Conservation (phyloP, 2,888 invertebrate species). For the Leucozona laternaria region DNA sequence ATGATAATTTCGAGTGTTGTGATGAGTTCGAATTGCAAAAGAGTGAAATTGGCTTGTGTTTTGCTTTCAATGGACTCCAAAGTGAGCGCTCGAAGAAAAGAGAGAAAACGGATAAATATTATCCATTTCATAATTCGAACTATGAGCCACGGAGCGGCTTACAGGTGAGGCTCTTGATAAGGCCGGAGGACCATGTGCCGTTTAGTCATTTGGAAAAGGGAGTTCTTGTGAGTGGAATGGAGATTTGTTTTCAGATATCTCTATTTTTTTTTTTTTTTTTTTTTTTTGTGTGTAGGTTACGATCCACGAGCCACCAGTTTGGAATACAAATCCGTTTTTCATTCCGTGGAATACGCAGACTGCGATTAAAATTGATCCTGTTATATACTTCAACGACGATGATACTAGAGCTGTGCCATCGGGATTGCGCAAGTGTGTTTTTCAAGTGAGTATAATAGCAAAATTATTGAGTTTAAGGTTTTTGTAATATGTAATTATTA, state of each 20-base stretch:
- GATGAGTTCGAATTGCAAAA: conserved; percentile 83
- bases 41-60: conserved; percentile 84
- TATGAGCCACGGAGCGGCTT: conserved; percentile 79
- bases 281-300: conserved; percentile 74
- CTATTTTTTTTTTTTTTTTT: neutral
- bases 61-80: conserved; percentile 84
- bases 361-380: conserved; percentile 79
- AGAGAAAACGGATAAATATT: conserved; percentile 77
- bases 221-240: conserved; percentile 36
- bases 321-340: conserved; percentile 78
- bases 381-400: conserved; percentile 80
- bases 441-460: conserved; percentile 79
- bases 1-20: conserved; percentile 83
- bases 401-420: conserved; percentile 79
- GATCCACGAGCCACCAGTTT: conserved; percentile 80
- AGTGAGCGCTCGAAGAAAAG: conserved; percentile 78
- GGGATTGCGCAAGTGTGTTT: conserved; percentile 79
- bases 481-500: too few relatives aligned
- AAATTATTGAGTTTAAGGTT: too few relatives aligned
- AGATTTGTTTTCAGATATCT: too few relatives aligned
- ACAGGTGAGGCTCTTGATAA: conserved; percentile 77
- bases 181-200: conserved; percentile 79
- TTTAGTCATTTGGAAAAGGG: conserved; percentile 78
- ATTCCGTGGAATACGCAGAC: conserved; percentile 80
- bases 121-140: conserved; percentile 80